Evolutionary conservation across 2,888 invertebrate species (phyloP), one percentile per base, ranked within the genome.

Genomic region (Acleris holmiana): DNA sequence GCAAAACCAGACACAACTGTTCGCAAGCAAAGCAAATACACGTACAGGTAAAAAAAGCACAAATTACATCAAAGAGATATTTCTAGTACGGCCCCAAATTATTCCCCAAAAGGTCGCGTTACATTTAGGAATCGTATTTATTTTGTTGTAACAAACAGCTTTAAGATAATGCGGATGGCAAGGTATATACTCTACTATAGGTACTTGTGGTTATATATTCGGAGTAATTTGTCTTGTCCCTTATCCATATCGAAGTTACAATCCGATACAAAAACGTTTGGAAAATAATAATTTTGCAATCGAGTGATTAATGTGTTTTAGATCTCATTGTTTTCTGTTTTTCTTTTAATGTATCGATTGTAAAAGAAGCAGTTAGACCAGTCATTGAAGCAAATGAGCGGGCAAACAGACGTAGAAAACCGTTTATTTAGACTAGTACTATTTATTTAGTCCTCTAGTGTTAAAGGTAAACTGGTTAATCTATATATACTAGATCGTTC

Each of bases 1-100:
- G 74, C 78, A 73, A 79, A 82, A 83, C 86, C 89, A 88, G 87
- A 86, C 83, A 79, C 77, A 77, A 79, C 79, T 84, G 83, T 29
- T 29, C 8, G 29, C 80, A 79, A 80, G 79, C 77, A 84, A 35
- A 83, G 78, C 80, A 84, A 79, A 80, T 83, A 44, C 17, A 44
- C 4, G 53, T 53, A 46, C 23, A 48, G 44, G 44, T 18, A 55
- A 50, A 64, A 56, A 63, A 60, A 65, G n/a, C 48, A 65, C 55
- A 65, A 55, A 65, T 65, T 60, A 65, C 59, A 55, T 65, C 60
- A 65, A 65, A 65, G 65, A 48, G n/a, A 46, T 55, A 59, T 56
- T 61, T 55, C 57, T 53, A 19, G 41, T 48, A 48, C 25, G 53
- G 53, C 29, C 46, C 58, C 29, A 58, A 64, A 64, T 58, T 58